These are phyloP conservation scores for Smittia sp. DNA, from an alignment of 2,888 invertebrate genomes.

Conservation along the genomic window DNA sequence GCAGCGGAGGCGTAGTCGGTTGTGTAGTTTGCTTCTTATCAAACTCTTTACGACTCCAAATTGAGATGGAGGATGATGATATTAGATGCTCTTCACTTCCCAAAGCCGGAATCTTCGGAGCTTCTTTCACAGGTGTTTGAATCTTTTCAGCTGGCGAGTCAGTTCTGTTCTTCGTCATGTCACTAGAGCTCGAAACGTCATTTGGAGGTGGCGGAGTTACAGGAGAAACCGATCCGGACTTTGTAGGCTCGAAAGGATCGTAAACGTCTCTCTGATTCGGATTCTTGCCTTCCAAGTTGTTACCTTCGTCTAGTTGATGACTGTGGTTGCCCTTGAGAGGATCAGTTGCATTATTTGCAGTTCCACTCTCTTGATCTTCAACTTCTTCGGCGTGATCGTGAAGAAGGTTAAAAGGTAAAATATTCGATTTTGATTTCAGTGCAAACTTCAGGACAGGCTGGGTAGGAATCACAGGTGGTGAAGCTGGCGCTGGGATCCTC, in stretches of 20 bases:
- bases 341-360: constrained; percentile 41
- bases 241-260: constrained; percentile 89
- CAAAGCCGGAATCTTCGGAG: not conserved
- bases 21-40: constrained; percentile 45
- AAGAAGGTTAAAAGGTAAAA: constrained; percentile 62
- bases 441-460: constrained; percentile 60
- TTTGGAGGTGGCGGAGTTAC: constrained; percentile 45
- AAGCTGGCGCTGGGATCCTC: constrained; percentile 47
- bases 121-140: not conserved
- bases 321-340: constrained; percentile 39
- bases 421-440: constrained; percentile 56
- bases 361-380: constrained; percentile 46
- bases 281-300: constrained; percentile 38
- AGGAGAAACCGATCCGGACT: constrained; percentile 68
- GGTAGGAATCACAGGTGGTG: constrained; percentile 65
- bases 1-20: constrained; percentile 56
- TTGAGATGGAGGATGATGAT: constrained; percentile 2
- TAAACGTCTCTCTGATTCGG: constrained; percentile 63
- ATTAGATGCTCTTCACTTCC: constrained; percentile 28
- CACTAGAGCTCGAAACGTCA: constrained; percentile 21
- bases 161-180: constrained; percentile 31
- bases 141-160: constrained; percentile 25
- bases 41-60: constrained; percentile 35
- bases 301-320: constrained; percentile 8
- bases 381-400: constrained; percentile 59